These are phyloP conservation scores for Scolopax rusticola DNA, from an alignment of 2,797 vertebrate genomes.

Conservation along the genomic window DNA sequence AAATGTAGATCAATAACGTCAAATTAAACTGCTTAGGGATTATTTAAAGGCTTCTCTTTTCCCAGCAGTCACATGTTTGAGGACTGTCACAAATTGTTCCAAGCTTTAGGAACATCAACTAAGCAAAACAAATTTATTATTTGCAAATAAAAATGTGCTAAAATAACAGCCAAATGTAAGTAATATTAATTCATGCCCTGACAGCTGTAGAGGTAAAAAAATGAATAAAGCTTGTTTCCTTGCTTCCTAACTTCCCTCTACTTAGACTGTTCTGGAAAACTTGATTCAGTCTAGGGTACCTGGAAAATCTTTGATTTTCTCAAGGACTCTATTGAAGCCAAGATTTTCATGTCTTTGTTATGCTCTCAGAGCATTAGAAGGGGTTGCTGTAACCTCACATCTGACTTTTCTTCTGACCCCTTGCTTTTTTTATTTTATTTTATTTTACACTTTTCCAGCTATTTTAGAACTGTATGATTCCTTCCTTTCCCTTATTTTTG, in stretches of 20 bases:
- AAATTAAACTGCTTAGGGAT: constrained; percentile 35
- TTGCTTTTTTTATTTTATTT: background rate
- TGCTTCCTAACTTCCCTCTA: background rate
- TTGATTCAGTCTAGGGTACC: background rate
- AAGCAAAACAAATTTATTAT: background rate
- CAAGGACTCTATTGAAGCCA: background rate
- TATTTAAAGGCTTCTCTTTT: constrained; percentile 37
- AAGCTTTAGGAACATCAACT: background rate
- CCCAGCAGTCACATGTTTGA: constrained; percentile 16
- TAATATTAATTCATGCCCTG: background rate
- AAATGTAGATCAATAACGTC: constrained; percentile 2
- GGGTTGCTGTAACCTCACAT: background rate
- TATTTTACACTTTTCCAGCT: background rate
- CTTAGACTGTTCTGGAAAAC: background rate
- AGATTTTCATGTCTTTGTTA: background rate
- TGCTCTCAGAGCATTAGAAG: background rate
- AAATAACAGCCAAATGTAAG: background rate
- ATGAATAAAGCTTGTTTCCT: background rate
- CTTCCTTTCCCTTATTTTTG: background rate
- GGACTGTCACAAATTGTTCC: background rate
- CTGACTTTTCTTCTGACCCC: background rate
- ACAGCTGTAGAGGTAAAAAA: background rate
- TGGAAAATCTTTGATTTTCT: background rate
- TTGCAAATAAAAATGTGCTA: background rate
- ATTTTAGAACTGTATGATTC: background rate